These are phyloP conservation scores for Acridotheres tristis DNA, from an alignment of 2,797 vertebrate genomes.

Conservation along the genomic window DNA sequence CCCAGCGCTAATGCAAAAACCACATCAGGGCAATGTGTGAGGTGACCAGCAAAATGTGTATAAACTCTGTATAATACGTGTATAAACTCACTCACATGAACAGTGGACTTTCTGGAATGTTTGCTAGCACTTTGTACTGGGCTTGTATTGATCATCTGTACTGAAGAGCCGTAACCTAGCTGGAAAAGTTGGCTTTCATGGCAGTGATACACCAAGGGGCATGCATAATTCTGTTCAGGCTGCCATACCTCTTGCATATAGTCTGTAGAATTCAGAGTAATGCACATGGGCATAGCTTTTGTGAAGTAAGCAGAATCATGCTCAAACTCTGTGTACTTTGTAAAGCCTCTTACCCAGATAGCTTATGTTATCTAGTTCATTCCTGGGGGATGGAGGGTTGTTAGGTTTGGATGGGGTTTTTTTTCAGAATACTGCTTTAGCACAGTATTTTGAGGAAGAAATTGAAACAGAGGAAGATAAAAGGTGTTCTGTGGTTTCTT, in stretches of 20 bases:
- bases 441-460: conserved; percentile 27
- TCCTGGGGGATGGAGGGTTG: neutral
- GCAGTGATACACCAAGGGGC: neutral
- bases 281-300: neutral
- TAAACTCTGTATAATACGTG: neutral
- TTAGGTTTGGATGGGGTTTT: neutral
- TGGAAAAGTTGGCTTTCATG: neutral
- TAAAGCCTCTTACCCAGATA: conserved; percentile 37
- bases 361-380: conserved; percentile 26
- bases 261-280: neutral
- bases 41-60: neutral
- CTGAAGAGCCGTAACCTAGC: neutral
- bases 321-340: neutral
- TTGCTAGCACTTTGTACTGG: neutral
- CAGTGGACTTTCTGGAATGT: neutral
- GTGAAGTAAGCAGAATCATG: neutral
- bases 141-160: neutral
- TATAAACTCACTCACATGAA: neutral
- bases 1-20: neutral
- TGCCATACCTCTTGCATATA: neutral
- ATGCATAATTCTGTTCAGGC: neutral
- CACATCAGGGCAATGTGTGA: neutral
- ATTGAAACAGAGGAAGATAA: conserved; percentile 56
- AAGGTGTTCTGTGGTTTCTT: conserved; percentile 65
- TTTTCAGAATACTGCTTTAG: conserved; percentile 1